Conservation (phyloP, 2,797 vertebrate genomes). For the Microchirus variegatus region DNA sequence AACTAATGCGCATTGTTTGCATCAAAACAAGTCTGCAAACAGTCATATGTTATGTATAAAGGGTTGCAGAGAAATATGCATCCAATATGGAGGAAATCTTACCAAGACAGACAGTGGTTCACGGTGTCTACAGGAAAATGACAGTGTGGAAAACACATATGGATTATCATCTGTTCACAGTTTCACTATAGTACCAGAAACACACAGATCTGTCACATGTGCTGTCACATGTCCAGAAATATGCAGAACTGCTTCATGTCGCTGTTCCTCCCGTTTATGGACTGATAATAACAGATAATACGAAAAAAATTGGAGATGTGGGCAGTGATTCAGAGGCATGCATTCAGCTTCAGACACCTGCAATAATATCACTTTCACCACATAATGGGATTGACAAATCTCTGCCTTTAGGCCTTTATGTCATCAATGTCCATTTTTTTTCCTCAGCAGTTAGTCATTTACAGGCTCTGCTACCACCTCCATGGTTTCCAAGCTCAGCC, state of each 20-base stretch:
- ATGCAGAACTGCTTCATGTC: neutral
- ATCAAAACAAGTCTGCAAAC: conserved; percentile 21
- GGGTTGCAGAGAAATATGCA: conserved; percentile 9
- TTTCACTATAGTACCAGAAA: conserved; percentile 27
- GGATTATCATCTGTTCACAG: conserved; percentile 49
- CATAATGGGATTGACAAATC: neutral
- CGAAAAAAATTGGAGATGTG: too few species aligned
- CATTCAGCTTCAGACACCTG: conserved; percentile 3
- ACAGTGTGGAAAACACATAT: conserved; percentile 32
- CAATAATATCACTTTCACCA: neutral
- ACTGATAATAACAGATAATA: too few species aligned
- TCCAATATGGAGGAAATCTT: conserved; percentile 21
- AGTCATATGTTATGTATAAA: neutral
- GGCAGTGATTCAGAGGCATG: conserved; percentile 1
- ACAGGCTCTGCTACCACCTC: conserved; percentile 28
- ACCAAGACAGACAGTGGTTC: conserved; percentile 13
- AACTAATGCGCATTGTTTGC: neutral
- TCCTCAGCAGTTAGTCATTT: conserved; percentile 4
- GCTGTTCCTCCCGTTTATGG: too few species aligned
- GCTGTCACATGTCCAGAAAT: conserved; percentile 31
- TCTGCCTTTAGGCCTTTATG: conserved; percentile 11
- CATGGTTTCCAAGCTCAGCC: conserved; percentile 40
- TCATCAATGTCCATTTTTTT: conserved; percentile 11
- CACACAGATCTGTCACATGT: conserved; percentile 25
- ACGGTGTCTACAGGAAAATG: conserved; percentile 31